Conservation (phyloP, 2,113 vertebrate species). For the Serinus canaria region DNA sequence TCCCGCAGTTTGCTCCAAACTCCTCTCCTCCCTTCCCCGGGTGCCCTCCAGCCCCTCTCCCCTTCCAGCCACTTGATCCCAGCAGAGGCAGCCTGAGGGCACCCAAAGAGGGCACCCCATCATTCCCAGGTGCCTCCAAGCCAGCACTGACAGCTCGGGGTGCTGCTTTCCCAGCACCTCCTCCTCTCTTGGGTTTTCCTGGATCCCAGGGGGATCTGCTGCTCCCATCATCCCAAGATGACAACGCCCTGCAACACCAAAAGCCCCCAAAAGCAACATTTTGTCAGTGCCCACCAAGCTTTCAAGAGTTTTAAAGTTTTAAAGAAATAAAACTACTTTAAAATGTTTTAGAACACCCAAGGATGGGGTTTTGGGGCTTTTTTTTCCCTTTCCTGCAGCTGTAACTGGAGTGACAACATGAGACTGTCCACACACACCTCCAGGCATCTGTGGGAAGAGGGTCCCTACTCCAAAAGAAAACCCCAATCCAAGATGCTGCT, state of each 20-base stretch:
- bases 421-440: neutral
- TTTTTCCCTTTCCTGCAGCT: neutral
- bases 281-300: neutral
- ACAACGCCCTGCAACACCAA: neutral
- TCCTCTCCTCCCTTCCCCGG: slow-evolving; percentile 22
- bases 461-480: neutral
- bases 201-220: rapidly evolving
- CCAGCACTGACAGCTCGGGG: neutral
- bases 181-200: rapidly evolving
- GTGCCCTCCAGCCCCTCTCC: slow-evolving; percentile 1
- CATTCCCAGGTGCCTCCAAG: neutral
- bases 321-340: neutral
- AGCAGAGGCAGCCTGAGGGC: rapidly evolving
- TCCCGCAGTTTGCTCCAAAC: slow-evolving; percentile 53
- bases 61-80: neutral
- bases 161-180: neutral
- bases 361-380: rapidly evolving
- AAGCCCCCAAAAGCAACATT: neutral
- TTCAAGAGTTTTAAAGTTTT: neutral
- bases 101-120: neutral
- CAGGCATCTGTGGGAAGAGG: neutral
- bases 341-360: neutral
- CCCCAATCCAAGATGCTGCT: neutral
- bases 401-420: rapidly evolving
- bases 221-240: neutral